Base-by-base conservation (phyloP, 1,140 invertebrate species). In the Drosophila subobscura region DNA sequence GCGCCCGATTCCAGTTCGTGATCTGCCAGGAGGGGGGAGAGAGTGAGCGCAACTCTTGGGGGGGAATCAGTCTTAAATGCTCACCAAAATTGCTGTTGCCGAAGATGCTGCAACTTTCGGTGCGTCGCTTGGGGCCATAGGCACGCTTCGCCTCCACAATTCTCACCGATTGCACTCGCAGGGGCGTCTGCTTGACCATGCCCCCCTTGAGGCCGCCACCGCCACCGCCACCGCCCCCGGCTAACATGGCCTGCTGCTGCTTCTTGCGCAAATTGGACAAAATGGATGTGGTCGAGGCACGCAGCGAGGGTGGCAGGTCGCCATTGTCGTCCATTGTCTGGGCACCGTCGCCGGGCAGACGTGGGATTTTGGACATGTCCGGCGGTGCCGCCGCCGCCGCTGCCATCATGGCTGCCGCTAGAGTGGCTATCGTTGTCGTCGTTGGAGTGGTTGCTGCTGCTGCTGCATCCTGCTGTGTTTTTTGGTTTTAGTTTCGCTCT, bases 331-430 rank as follows among this genome's bases (percentile, higher is more conserved):
- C 90, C 81, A 20, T 20, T 20, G 77, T 90, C 57, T 90, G 88
- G 56, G 91, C 92, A 1, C 93, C 93, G 56, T 93, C 92, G 6
- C 93, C 92, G 22, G 93, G 92, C 27, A 93, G 86, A 25, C 93
- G 78, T 58, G 93, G 93, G 54, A 91, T 91, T 89, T 90, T 91
- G 3, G 89, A 89, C 85, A 91, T 91, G 46, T 91, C 90, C 71
- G 78, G 45, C 6, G 47, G 14, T 12, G 44, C 25, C 33, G 12
- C 33, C 33, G 12, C 33, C 33, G 33, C 10, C 1, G 33, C 14
- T 47, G 45, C 47, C 7, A 25, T 20, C 33, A 37, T 10, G 12
- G 68, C 55, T 29, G 59, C 4, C 2, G 52, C 47, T 53, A 55
- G 77, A 25, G 77, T 79, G 46, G 37, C 49, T 20, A 68, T 66